Conservation (phyloP, 1,140 invertebrate genomes). For the Neodiprion virginianus region DNA sequence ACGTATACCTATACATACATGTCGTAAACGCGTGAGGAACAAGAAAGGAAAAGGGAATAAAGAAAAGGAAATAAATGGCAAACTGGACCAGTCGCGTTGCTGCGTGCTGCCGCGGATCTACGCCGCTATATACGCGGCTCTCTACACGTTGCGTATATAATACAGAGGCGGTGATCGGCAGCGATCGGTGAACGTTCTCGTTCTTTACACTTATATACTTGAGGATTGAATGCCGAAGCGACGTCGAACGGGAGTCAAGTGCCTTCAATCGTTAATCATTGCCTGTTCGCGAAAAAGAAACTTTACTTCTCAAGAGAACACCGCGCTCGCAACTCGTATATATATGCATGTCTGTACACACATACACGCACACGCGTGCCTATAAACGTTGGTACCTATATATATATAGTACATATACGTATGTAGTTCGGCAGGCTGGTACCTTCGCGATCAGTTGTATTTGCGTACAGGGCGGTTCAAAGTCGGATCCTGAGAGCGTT, state of each 20-base stretch:
- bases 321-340: constrained; percentile 25
- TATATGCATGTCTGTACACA: neutral
- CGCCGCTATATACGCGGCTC: neutral
- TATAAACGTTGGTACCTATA: too few relatives aligned
- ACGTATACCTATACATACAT: too few relatives aligned
- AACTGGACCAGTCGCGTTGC: constrained; percentile 18
- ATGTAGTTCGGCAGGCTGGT: too few relatives aligned
- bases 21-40: too few relatives aligned
- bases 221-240: constrained; percentile 40
- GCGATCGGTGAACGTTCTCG: constrained; percentile 33
- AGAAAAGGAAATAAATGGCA: constrained; percentile 25
- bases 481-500: too few relatives aligned
- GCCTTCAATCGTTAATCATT: constrained; percentile 60
- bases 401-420: too few relatives aligned
- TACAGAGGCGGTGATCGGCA: neutral
- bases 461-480: too few relatives aligned
- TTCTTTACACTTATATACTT: constrained; percentile 17
- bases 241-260: constrained; percentile 59
- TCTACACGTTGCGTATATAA: too few relatives aligned
- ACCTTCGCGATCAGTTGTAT: too few relatives aligned
- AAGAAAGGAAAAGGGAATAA: constrained; percentile 9
- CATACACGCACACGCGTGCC: neutral
- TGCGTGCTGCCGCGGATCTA: too few relatives aligned
- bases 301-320: constrained; percentile 40
- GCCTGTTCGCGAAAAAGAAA: constrained; percentile 44